These are phyloP conservation scores for Congeria kusceri DNA, from an alignment of 2,888 invertebrate species.

Conservation along the genomic window DNA sequence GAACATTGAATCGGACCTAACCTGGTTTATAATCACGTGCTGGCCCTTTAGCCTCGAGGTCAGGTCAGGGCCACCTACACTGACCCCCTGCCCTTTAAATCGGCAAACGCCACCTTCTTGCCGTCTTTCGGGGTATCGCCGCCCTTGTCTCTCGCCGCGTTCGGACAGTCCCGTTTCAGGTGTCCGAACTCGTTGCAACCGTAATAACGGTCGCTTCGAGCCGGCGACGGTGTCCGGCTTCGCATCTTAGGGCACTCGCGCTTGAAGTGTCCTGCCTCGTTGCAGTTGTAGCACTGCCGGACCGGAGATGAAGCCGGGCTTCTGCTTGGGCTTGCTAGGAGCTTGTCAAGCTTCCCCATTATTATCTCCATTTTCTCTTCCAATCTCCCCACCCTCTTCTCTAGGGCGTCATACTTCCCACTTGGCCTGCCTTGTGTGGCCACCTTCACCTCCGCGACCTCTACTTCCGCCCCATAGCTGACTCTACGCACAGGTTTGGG, in stretches of 20 bases:
- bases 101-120: not conserved
- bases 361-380: not conserved
- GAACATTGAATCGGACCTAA: conserved; percentile 14
- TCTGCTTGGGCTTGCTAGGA: too few relatives aligned
- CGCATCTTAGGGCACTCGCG: too few relatives aligned
- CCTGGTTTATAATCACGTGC: not conserved
- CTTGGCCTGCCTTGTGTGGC: not conserved
- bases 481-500: not conserved
- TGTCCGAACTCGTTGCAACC: not conserved
- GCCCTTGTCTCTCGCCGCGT: too few relatives aligned
- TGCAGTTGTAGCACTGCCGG: too few relatives aligned
- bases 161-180: not conserved
- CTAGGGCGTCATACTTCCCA: too few relatives aligned
- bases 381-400: not conserved
- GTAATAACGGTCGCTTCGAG: not conserved
- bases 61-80: not conserved
- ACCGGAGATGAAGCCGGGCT: too few relatives aligned
- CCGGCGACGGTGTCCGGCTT: not conserved
- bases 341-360: not conserved
- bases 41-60: not conserved
- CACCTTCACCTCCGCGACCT: not conserved
- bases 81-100: conserved; percentile 1
- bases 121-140: not conserved
- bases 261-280: too few relatives aligned
- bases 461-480: not conserved